phyloP scores from a whole-genome alignment of 2,888 invertebrate species.

The Papilio demoleus region DNA sequence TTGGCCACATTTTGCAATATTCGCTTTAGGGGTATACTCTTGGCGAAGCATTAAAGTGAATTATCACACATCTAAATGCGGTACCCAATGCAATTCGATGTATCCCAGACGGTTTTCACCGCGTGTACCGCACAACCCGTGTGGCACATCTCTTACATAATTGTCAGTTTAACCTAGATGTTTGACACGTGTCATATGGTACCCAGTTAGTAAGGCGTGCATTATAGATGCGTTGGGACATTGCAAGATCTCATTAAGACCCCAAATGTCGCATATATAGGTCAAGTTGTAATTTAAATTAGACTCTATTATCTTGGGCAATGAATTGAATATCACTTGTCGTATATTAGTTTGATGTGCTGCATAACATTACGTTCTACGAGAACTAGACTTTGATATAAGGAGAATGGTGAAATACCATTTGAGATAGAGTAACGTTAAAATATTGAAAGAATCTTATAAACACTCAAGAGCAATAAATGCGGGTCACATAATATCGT shows the following conservation, averaged over 20 bases:
- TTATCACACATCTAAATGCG: too few species aligned
- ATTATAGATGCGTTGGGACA: slow-evolving; percentile 33
- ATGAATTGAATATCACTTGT: slow-evolving; percentile 28
- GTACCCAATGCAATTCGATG: too few species aligned
- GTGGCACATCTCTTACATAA: background rate
- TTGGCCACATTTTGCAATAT: too few species aligned
- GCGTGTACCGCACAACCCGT: background rate
- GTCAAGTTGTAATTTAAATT: slow-evolving; percentile 37
- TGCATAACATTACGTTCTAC: slow-evolving; percentile 1
- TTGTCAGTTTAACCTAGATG: slow-evolving; percentile 23
- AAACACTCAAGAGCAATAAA: too few species aligned
- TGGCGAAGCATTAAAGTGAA: too few species aligned
- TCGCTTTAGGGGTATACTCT: too few species aligned
- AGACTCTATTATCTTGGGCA: slow-evolving; percentile 19
- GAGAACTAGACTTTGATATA: too few species aligned
- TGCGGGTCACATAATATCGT: too few species aligned
- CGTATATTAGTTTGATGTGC: background rate
- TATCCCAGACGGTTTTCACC: background rate
- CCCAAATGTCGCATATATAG: slow-evolving; percentile 19
- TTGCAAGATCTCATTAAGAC: slow-evolving; percentile 29
- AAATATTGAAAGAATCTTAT: too few species aligned
- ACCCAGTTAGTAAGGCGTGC: slow-evolving; percentile 19
- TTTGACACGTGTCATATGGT: slow-evolving; percentile 9
- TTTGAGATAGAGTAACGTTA: too few species aligned
- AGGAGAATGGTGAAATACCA: too few species aligned